phyloP scores from a whole-genome alignment of 2,797 vertebrate genomes.

The Eremophila alpestris region DNA sequence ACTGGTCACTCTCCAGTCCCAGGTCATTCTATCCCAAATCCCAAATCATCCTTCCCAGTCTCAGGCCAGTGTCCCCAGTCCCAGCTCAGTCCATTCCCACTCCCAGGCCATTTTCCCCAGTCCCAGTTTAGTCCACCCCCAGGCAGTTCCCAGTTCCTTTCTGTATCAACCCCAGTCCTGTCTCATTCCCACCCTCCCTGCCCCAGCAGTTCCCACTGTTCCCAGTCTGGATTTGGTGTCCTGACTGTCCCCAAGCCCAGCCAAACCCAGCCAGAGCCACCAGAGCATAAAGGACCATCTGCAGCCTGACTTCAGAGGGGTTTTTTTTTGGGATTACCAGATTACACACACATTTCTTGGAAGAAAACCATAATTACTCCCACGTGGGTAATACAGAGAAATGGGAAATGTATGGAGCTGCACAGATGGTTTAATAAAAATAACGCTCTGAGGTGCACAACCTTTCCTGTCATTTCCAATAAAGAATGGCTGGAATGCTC shows the following conservation, averaged over 20 bases:
- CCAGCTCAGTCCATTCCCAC: accelerated
- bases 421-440: not conserved
- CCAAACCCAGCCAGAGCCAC: not conserved
- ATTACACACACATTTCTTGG: constrained; percentile 25
- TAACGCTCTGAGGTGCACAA: not conserved
- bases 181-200: not conserved
- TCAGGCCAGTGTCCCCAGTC: not conserved
- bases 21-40: not conserved
- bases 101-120: too few species aligned
- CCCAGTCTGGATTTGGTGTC: not conserved
- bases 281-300: not conserved
- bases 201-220: not conserved
- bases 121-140: not conserved
- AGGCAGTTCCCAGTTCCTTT: not conserved
- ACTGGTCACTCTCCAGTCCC: not conserved
- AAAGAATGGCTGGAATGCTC: not conserved
- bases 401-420: not conserved
- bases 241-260: not conserved
- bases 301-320: not conserved
- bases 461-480: not conserved
- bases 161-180: accelerated
- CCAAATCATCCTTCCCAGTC: not conserved
- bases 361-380: constrained; percentile 12
- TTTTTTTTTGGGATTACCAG: not conserved
- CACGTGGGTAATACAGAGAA: not conserved